Evolutionary conservation across 2,797 vertebrate genomes (phyloP).

Genomic region (Rhabdomys pumilio): DNA sequence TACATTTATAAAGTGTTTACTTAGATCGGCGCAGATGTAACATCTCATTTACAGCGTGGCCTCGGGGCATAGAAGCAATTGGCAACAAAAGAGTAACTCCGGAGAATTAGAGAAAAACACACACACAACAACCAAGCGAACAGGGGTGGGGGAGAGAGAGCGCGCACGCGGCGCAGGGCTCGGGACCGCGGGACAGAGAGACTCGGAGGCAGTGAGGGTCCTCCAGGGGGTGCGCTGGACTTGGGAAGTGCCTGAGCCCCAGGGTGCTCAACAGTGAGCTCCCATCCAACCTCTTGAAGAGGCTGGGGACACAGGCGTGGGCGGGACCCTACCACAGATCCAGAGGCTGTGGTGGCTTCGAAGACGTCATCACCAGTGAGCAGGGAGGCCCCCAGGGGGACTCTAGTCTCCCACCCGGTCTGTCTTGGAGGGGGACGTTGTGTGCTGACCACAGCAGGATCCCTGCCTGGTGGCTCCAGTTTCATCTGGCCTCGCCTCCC

Average conservation of each 20-base stretch:
- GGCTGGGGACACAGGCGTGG: not conserved
- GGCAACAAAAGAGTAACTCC: constrained; percentile 84
- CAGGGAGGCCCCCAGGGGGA: not conserved
- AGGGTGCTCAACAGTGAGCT: not conserved
- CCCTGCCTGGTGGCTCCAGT: not conserved
- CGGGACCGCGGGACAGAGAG: not conserved
- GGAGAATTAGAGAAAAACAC: constrained; percentile 78
- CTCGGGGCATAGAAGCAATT: constrained; percentile 89
- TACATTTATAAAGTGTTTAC: constrained; percentile 92
- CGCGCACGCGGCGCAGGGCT: not conserved
- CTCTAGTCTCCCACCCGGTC: not conserved
- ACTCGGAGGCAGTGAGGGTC: not conserved
- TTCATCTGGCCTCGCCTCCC: not conserved
- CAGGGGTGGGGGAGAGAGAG: not conserved
- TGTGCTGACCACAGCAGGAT: not conserved
- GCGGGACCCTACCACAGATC: not conserved
- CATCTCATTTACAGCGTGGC: constrained; percentile 92
- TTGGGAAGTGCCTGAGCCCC: not conserved
- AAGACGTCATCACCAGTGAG: not conserved
- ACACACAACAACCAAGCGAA: constrained; percentile 33
- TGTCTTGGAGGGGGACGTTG: not conserved
- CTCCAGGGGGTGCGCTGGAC: not conserved
- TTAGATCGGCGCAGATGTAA: constrained; percentile 91
- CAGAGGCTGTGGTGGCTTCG: not conserved
- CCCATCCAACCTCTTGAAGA: not conserved